Base-by-base conservation (phyloP, 2,797 vertebrate genomes). In the Sebastes cheni region DNA sequence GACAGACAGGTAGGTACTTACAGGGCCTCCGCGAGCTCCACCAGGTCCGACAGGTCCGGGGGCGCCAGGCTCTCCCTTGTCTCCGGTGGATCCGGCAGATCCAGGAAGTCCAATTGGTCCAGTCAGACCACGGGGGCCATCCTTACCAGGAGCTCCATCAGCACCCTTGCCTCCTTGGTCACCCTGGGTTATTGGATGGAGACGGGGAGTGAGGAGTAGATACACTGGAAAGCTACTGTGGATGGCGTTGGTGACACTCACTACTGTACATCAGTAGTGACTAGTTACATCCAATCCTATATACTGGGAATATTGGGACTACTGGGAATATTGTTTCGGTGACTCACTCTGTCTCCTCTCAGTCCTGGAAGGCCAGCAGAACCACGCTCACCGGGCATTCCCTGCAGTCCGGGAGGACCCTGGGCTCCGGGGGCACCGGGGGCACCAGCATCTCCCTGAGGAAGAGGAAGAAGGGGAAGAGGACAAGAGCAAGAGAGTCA, bases 361-460 rank as follows among this genome's bases (percentile, higher is more conserved):
- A 97, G 95, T 46, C 99, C 99, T 86, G 98, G 97, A 92, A 99
- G 97, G 70, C 98, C 99, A 84, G 94, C 96, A 77, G 98, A 90
- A 87, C 99, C 99, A 8, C 98, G 97, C 81, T 99, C 99, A 83
- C 99, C 99, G 36, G 99, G 98, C 98, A 99, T 99, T 76, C 99
- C 98, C 94, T 99, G 98, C 89, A 99, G 97, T 90, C 98, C 99
- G 23, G 98, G 96, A 83, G 97, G 88, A 4, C 98, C 98, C 84
- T 97, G 97, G 86, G 81, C 93, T n/a, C 98, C 98, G 0, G 98
- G 95, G 72, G 95, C 66, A 91, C 99, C 99, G 6, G 96, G 78
- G 66, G 97, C 93, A 91, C 98, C 98, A 94, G 96, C 82, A 85
- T 99, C 99, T 91, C 99, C 99, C 99, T 99, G 77, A 58, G 16